Base-by-base conservation (phyloP, 2,888 invertebrate species). In the Neuroscelio doddi region DNA sequence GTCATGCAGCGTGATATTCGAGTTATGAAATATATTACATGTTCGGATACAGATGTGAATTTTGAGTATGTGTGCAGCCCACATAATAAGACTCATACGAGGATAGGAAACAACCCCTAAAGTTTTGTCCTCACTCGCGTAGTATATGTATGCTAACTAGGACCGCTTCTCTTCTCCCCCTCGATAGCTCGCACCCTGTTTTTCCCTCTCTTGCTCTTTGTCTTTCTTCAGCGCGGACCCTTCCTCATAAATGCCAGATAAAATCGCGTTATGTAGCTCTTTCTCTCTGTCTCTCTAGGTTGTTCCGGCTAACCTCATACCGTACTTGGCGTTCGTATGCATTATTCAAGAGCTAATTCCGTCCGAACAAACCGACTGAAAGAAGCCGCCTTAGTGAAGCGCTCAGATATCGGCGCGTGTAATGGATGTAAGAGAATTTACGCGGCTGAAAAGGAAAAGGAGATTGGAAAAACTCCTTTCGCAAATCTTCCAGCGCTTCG, bases 321-420 rank as follows among this genome's bases (percentile, higher is more conserved):
- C 24, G 53, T 66, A 62, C 64, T 72, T 71, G 53, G 64, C 69
- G 69, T 66, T 71, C 71, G 38, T 69, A 80, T 80, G 76, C 72
- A 79, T 80, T 80, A 80, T 80, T 81, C 79, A 79, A 62, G 38
- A 74, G 73, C 73, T 78, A 78, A 79, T 78, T 79, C 73, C 67
- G 69, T 68, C 65, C 70, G 74, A 74, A 75, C 74, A 78, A 78
- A 73, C 73, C 70, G 68, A 51, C 68, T 69, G 70, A 73, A 75
- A 77, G 73, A 72, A 76, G 70, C 57, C 64, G 64, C 52, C 59
- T 51, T 59, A 62, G 62, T 53, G 57, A 64, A 66, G 57, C 47
- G 65, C 55, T 57, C 68, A 63, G 68, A 69, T 72, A 70, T 69
- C 65, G 68, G 69, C 61, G 63, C 64, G 34, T 61, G 68, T 70